Percentiles rank a stretch among this genome's conserved stretches.
Evolutionary conservation across 2,888 invertebrate genomes (phyloP).

Genomic region (Drosophila pseudotakahashii): DNA sequence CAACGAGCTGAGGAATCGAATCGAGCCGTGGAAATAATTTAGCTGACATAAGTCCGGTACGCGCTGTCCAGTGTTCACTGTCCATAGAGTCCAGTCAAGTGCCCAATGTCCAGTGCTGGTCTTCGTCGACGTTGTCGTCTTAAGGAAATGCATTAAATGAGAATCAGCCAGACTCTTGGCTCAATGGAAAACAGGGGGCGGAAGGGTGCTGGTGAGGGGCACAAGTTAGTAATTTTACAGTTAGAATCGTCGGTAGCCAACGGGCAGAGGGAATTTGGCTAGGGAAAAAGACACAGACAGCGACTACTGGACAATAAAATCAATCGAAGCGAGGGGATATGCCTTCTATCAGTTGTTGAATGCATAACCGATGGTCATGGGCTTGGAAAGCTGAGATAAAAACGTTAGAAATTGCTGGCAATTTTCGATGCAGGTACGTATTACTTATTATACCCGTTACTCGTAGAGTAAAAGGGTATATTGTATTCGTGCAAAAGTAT

Average conservation of each 20-base stretch:
- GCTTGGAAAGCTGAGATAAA: background rate
- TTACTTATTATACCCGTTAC: no score
- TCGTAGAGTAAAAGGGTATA: no score
- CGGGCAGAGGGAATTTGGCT: constrained; percentile 26
- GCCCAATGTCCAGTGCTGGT: constrained; percentile 41
- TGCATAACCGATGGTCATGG: constrained; percentile 16
- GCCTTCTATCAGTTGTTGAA: constrained; percentile 5
- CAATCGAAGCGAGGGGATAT: constrained; percentile 16
- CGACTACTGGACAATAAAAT: constrained; percentile 42
- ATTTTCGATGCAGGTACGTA: background rate
- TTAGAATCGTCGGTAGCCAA: constrained; percentile 50
- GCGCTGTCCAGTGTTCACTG: constrained; percentile 49
- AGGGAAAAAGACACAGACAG: constrained; percentile 10
- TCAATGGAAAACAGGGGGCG: background rate
- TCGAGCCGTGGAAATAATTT: constrained; percentile 66
- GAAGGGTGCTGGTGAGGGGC: constrained; percentile 13
- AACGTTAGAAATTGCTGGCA: constrained; percentile 1
- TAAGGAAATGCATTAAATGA: constrained; percentile 75
- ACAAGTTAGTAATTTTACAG: constrained; percentile 65
- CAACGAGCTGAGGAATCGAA: constrained; percentile 49
- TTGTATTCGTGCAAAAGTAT: no score
- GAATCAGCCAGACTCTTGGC: constrained; percentile 40
- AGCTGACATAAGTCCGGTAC: constrained; percentile 58
- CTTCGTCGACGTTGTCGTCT: constrained; percentile 53
- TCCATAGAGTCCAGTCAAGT: constrained; percentile 52